Conservation (phyloP, 2,888 invertebrate species). For the Diarsia rubi region DNA sequence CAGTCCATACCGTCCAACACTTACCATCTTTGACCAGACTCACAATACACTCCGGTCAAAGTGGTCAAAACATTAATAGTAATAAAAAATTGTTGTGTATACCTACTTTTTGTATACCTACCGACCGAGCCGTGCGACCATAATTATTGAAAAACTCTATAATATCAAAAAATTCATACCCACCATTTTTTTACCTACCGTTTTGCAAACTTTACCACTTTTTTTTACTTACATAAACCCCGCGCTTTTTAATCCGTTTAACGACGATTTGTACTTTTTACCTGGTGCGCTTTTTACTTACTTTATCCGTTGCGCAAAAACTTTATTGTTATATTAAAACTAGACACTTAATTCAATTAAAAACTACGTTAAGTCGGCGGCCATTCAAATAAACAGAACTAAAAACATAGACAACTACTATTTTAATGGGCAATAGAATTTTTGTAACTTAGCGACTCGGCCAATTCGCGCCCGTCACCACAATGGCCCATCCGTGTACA, state of each 20-base stretch:
- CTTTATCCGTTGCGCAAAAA: slow-evolving; percentile 73
- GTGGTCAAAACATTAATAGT: slow-evolving; percentile 49
- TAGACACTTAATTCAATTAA: slow-evolving; percentile 60
- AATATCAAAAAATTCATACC: slow-evolving; percentile 71
- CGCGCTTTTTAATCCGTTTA: slow-evolving; percentile 58
- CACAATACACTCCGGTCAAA: slow-evolving; percentile 34
- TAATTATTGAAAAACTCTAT: slow-evolving; percentile 53
- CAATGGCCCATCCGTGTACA: slow-evolving; percentile 49
- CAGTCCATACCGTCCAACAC: slow-evolving; percentile 35
- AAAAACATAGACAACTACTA: slow-evolving; percentile 55
- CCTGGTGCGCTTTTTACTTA: slow-evolving; percentile 84
- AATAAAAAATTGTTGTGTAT: slow-evolving; percentile 57
- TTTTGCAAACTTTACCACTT: slow-evolving; percentile 58
- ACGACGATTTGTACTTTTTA: slow-evolving; percentile 74
- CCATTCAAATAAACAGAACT: slow-evolving; percentile 47
- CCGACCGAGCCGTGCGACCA: slow-evolving; percentile 68
- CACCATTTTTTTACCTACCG: slow-evolving; percentile 83
- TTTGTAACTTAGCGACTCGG: slow-evolving; percentile 32
- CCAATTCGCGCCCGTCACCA: slow-evolving; percentile 55
- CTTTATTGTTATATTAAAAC: slow-evolving; percentile 28
- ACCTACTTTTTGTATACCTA: slow-evolving; percentile 69
- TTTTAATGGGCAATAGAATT: slow-evolving; percentile 23
- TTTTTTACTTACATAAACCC: slow-evolving; percentile 68
- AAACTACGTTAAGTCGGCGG: slow-evolving; percentile 40
- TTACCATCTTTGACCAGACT: slow-evolving; percentile 54